These are phyloP conservation scores for Dorcus parallelipipedus DNA, from an alignment of 2,888 invertebrate species.

Conservation along the genomic window DNA sequence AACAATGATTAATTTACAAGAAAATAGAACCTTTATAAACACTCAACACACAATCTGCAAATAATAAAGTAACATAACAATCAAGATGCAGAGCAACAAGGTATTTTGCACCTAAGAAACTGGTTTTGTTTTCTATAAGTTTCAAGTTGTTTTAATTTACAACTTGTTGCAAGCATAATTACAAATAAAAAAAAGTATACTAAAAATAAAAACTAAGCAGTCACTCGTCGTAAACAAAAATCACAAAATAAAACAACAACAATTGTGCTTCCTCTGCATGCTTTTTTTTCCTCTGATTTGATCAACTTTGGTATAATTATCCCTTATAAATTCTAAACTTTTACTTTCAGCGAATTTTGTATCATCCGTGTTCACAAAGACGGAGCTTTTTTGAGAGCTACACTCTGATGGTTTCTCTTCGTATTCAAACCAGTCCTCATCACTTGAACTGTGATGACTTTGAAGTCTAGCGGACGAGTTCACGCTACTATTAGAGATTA, in stretches of 20 bases:
- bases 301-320: constrained; percentile 15
- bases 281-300: constrained; percentile 13
- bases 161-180: not conserved
- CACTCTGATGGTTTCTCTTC: constrained; percentile 26
- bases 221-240: constrained; percentile 22
- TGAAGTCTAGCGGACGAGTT: constrained; percentile 41
- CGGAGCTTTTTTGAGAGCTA: constrained; percentile 10
- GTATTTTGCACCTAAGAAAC: too few relatives aligned
- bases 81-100: too few relatives aligned
- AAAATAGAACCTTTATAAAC: not conserved
- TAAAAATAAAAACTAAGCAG: constrained; percentile 14
- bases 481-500: constrained; percentile 27
- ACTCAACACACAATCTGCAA: constrained; percentile 3
- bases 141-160: too few relatives aligned
- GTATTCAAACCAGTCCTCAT: constrained; percentile 52
- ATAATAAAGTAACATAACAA: not conserved
- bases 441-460: constrained; percentile 50
- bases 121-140: too few relatives aligned
- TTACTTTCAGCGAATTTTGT: constrained; percentile 15
- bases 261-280: constrained; percentile 19
- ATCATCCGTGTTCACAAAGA: constrained; percentile 12
- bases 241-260: constrained; percentile 31
- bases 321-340: constrained; percentile 12
- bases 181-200: constrained; percentile 5
- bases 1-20: constrained; percentile 1